Evolutionary conservation across 2,113 vertebrate genomes (phyloP).

Genomic region (Herpailurus yagouaroundi): DNA sequence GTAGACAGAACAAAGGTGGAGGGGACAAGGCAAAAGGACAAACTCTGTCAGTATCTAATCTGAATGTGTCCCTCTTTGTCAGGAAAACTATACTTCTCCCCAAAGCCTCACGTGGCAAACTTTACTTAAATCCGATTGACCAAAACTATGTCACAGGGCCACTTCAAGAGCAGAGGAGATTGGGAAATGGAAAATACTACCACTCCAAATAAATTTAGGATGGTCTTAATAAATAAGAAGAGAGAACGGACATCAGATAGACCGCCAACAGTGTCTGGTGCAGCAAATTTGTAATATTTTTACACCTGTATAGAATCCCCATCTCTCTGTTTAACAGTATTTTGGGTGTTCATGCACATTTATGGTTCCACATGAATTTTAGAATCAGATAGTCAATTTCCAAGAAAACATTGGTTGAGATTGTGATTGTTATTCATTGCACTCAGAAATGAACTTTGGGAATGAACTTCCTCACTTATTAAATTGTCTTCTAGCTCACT

Average conservation of each 20-base stretch:
- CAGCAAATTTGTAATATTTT: not conserved
- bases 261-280: fast-evolving
- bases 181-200: not conserved
- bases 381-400: not conserved
- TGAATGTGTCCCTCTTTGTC: not conserved
- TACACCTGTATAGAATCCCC: not conserved
- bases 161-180: not conserved
- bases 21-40: not conserved
- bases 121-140: not conserved
- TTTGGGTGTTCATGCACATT: not conserved
- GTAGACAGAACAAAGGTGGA: not conserved
- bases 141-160: not conserved
- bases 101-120: not conserved
- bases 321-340: not conserved
- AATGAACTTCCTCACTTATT: not conserved
- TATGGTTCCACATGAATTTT: not conserved
- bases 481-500: not conserved
- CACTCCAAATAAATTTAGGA: not conserved
- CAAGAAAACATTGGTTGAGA: not conserved
- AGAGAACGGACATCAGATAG: not conserved
- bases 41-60: not conserved
- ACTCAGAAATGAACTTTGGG: not conserved
- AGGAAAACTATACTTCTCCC: not conserved
- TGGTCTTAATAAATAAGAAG: not conserved
- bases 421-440: not conserved